A percentile compares a stretch with the other conserved stretches of the same genome.
phyloP scores from a whole-genome alignment of 2,888 invertebrate genomes.

The Drosophila atripex region DNA sequence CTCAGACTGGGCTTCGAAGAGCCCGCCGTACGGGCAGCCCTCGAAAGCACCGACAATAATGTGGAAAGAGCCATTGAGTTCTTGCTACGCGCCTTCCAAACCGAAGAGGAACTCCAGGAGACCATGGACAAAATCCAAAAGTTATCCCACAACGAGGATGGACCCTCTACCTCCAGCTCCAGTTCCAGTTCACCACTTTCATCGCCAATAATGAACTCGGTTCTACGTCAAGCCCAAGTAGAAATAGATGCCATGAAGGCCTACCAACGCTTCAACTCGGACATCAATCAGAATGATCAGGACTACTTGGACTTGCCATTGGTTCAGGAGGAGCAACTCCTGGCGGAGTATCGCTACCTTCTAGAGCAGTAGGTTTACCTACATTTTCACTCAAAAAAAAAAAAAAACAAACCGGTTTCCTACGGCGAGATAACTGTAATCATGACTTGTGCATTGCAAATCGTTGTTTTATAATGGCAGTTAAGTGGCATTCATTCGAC shows the following conservation, averaged over 20 bases:
- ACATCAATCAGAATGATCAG: slow-evolving; percentile 86
- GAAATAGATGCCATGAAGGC: slow-evolving; percentile 84
- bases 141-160: slow-evolving; percentile 71
- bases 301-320: slow-evolving; percentile 90
- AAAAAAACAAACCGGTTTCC: slow-evolving; percentile 49
- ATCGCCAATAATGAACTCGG: slow-evolving; percentile 51
- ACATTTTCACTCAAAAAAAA: not conserved
- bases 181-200: slow-evolving; percentile 9
- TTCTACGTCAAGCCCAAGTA: slow-evolving; percentile 66
- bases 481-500: slow-evolving; percentile 47
- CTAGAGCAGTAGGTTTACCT: slow-evolving; percentile 81
- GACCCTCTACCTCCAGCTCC: slow-evolving; percentile 53
- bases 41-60: slow-evolving; percentile 85
- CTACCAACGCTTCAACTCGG: slow-evolving; percentile 86
- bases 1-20: slow-evolving; percentile 87
- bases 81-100: slow-evolving; percentile 84
- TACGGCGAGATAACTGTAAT: slow-evolving; percentile 50
- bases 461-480: slow-evolving; percentile 56
- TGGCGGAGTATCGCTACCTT: slow-evolving; percentile 87
- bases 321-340: slow-evolving; percentile 88
- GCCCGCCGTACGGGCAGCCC: slow-evolving; percentile 85
- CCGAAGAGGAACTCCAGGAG: slow-evolving; percentile 71
- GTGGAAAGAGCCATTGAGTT: slow-evolving; percentile 86
- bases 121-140: slow-evolving; percentile 79
- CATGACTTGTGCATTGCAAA: slow-evolving; percentile 63